Evolutionary conservation across 2,113 vertebrate genomes (phyloP), one percentile per base, ranked within the genome.

Genomic region (Notarius lentiginosus): DNA sequence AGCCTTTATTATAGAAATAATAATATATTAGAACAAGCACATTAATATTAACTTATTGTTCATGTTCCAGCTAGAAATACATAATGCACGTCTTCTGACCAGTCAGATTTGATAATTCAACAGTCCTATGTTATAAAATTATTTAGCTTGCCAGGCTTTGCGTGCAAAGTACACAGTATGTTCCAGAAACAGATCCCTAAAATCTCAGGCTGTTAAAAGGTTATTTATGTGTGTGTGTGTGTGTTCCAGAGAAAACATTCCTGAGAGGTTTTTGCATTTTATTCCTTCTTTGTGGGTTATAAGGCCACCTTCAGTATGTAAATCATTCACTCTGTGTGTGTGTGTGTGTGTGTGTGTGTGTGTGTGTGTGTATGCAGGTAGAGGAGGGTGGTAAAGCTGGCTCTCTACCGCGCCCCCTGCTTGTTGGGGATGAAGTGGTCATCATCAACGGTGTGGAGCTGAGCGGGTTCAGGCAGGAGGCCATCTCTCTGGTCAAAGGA

Each of bases 401-500:
- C 88, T 84, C 91, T 5, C 82, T 96, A 91, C 93, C 95, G 84
- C 92, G 93, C 86, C 95, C 93, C 85, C 95, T 99, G 88, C 94
- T 87, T 92, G 95, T 93, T 2, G 97, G 97, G 15, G 97, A 99
- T 0, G 95, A 97, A 90, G 95, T 99, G 7, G 89, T 98, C 83
- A 91, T 94, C 93, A 98, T 99, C 92, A 98, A 99, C 0, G 96
- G 97, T 12, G 95, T 97, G 82, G 94, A 95, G 63, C 92, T 98
- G 91, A 97, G 94, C 83, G 97, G 97, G 82, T 98, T 95, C 90
- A 94, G 97, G 79, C 95, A 95, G 89, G 97, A 98, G 89, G 97
- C 98, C 83, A 94, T 98, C 34, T 96, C 97, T 61, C 93, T 99
- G 79, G 97, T 99, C 70, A 99, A 99, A 93, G 96, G 96, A 24